Percentiles rank a stretch among this genome's conserved stretches.
phyloP scores from a whole-genome alignment of 2,113 vertebrate species.

The Pygoscelis adeliae region DNA sequence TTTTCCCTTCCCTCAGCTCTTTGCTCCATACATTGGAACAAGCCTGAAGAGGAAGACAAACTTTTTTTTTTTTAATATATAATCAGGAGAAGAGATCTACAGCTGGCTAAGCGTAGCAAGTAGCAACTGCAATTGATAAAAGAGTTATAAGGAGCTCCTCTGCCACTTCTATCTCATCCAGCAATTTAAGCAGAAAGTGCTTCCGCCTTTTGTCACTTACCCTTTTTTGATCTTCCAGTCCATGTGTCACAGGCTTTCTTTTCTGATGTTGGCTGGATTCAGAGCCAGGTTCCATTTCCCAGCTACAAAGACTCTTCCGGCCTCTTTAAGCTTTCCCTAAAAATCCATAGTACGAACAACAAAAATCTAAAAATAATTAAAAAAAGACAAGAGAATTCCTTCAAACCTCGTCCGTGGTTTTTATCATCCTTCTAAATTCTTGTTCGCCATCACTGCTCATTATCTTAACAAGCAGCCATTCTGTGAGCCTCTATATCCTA shows the following conservation, averaged over 20 bases:
- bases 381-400: neutral
- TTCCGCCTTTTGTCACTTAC: constrained; percentile 78
- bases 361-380: constrained; percentile 10
- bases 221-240: constrained; percentile 96
- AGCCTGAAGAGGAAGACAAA: neutral
- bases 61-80: neutral
- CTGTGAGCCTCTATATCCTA: constrained; percentile 23
- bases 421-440: constrained; percentile 35
- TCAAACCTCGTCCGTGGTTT: constrained; percentile 67
- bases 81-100: neutral
- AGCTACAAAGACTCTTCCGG: constrained; percentile 61
- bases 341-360: constrained; percentile 69
- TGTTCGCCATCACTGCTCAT: constrained; percentile 38
- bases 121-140: neutral
- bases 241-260: constrained; percentile 89
- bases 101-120: neutral
- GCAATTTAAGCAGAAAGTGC: constrained; percentile 8
- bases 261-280: constrained; percentile 87
- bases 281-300: constrained; percentile 90
- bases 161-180: neutral
- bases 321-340: constrained; percentile 61
- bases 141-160: neutral
- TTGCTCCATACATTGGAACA: neutral
- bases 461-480: constrained; percentile 45
- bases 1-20: neutral